Percentiles rank a stretch among this genome's conserved stretches.
Conservation (phyloP, 1,140 invertebrate genomes). For the Aporrectodea caliginosa region DNA sequence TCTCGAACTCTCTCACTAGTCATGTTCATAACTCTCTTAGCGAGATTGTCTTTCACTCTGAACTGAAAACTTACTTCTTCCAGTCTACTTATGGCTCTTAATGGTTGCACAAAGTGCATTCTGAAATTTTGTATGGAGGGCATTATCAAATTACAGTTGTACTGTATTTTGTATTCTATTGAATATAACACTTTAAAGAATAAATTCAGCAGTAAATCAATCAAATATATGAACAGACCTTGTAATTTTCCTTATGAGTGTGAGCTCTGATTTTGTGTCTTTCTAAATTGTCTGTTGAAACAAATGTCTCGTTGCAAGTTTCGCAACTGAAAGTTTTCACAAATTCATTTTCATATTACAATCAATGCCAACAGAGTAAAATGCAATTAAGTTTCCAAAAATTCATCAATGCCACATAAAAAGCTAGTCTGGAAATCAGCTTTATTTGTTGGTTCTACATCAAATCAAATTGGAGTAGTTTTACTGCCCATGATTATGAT, state of each 20-base stretch:
- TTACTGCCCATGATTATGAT: not conserved
- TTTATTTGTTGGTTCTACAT: no score
- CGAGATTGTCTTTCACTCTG: no score
- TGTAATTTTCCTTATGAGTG: conserved; percentile 10
- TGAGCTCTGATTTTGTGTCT: conserved; percentile 17
- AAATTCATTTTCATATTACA: no score
- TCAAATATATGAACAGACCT: not conserved
- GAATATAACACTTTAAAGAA: not conserved
- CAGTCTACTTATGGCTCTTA: not conserved
- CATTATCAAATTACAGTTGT: not conserved
- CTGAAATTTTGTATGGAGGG: not conserved
- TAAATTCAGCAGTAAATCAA: not conserved
- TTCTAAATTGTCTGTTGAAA: conserved; percentile 11
- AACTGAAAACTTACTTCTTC: no score
- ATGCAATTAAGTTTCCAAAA: not conserved
- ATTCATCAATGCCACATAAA: not conserved
- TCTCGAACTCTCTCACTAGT: no score
- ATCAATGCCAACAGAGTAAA: no score
- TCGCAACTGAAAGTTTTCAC: not conserved
- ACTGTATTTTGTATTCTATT: not conserved
- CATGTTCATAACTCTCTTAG: no score
- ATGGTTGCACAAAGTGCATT: not conserved
- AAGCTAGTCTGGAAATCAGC: no score
- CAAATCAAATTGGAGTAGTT: not conserved
- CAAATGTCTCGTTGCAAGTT: conserved; percentile 15